These are phyloP conservation scores for Daphoenositta chrysoptera DNA, from an alignment of 2,113 vertebrate species.

Conservation along the genomic window DNA sequence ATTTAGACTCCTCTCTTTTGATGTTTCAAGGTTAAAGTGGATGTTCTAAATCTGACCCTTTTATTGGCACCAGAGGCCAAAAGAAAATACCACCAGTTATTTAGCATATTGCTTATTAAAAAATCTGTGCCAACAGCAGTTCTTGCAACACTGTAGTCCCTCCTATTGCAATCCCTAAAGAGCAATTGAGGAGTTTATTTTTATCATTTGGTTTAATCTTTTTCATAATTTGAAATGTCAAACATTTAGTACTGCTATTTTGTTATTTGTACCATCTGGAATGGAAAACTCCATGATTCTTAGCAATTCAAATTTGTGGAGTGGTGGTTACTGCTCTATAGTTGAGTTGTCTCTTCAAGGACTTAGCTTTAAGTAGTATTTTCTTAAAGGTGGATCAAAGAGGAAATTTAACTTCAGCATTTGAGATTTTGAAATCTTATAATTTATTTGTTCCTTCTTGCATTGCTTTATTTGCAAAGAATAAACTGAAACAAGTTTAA, in stretches of 20 bases:
- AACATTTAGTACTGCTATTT: neutral
- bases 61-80: neutral
- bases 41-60: neutral
- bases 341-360: neutral
- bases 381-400: neutral
- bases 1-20: neutral
- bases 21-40: neutral
- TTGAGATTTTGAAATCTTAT: neutral
- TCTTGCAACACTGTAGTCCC: neutral
- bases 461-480: neutral
- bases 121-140: neutral
- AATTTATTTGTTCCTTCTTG: neutral
- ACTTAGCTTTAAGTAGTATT: neutral
- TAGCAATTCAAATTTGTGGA: neutral
- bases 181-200: neutral
- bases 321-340: neutral
- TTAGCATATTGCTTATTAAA: neutral
- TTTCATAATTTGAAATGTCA: neutral
- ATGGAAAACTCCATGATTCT: neutral
- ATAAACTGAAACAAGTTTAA: neutral
- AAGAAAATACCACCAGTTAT: neutral
- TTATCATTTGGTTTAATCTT: neutral
- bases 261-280: neutral
- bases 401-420: neutral
- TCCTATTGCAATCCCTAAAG: neutral